A percentile compares a stretch with the other conserved stretches of the same genome.
Evolutionary conservation across 1,140 invertebrate species (phyloP).

Genomic region (Philaenus spumarius): DNA sequence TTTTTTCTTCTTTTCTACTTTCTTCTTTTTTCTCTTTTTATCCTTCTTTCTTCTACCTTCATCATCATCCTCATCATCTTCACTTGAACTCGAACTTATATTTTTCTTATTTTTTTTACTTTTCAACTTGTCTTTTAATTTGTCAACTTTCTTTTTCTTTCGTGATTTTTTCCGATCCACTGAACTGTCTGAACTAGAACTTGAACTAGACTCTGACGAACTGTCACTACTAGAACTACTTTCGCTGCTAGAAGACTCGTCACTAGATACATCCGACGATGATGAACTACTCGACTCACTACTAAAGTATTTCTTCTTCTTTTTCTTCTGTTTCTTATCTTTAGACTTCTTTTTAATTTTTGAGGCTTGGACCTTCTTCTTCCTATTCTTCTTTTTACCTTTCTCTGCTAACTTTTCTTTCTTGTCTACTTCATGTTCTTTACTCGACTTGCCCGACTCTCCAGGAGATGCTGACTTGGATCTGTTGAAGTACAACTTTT

Average conservation of each 20-base stretch:
- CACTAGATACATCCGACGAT: conserved; percentile 12
- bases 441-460: background rate
- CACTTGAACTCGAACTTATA: conserved; percentile 8
- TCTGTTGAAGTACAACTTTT: conserved; percentile 4
- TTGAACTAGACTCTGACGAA: background rate
- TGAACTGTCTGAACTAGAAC: conserved; percentile 19
- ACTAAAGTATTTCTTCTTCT: conserved; percentile 11
- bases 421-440: background rate
- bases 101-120: conserved; percentile 16
- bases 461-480: background rate
- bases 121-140: conserved; percentile 11
- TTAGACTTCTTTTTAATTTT: conserved; percentile 18
- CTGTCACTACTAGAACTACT: conserved; percentile 11
- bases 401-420: background rate
- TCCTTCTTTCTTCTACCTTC: conserved; percentile 5
- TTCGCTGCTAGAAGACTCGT: conserved; percentile 5
- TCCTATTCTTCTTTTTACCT: conserved; percentile 9
- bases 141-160: conserved; percentile 16
- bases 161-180: conserved; percentile 14
- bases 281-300: conserved; percentile 16
- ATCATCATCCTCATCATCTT: conserved; percentile 6
- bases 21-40: conserved; percentile 8
- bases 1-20: conserved; percentile 10
- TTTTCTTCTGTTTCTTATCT: conserved; percentile 15
- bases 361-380: conserved; percentile 5